These are phyloP conservation scores for Heliconius hortense DNA, from an alignment of 2,888 invertebrate genomes.

Conservation along the genomic window DNA sequence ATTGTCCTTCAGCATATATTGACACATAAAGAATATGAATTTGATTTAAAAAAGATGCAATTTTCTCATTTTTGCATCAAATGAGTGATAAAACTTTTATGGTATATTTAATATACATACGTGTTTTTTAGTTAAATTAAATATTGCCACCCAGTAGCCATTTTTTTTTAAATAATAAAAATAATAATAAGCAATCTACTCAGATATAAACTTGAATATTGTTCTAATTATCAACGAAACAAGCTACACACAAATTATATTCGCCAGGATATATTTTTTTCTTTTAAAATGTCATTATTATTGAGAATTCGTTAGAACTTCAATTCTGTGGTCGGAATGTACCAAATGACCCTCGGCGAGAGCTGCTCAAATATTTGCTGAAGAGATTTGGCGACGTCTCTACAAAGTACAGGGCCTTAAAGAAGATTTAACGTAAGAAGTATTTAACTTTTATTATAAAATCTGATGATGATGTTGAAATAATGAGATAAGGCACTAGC, in stretches of 20 bases:
- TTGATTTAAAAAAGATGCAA: no score
- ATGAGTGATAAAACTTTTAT: neutral
- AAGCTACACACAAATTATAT: neutral
- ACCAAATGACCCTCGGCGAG: slow-evolving; percentile 36
- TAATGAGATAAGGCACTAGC: no score
- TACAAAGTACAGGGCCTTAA: neutral
- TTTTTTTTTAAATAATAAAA: no score
- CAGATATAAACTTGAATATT: neutral
- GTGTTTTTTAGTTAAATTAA: neutral
- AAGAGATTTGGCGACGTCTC: slow-evolving; percentile 39
- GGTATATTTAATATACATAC: neutral
- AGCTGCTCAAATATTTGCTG: slow-evolving; percentile 46
- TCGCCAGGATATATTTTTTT: neutral
- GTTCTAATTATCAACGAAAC: neutral
- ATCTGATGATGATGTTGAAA: neutral
- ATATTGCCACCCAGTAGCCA: neutral
- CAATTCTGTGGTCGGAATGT: slow-evolving; percentile 24
- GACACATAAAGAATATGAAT: no score
- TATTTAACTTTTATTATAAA: neutral
- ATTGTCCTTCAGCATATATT: no score
- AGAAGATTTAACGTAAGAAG: neutral
- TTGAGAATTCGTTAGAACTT: slow-evolving; percentile 14
- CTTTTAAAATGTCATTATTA: slow-evolving; percentile 15
- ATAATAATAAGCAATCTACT: neutral
- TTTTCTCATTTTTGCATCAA: no score